A percentile compares a stretch with the other conserved stretches of the same genome.
phyloP scores from a whole-genome alignment of 2,797 vertebrate species.

The Phalloptychus januarius region DNA sequence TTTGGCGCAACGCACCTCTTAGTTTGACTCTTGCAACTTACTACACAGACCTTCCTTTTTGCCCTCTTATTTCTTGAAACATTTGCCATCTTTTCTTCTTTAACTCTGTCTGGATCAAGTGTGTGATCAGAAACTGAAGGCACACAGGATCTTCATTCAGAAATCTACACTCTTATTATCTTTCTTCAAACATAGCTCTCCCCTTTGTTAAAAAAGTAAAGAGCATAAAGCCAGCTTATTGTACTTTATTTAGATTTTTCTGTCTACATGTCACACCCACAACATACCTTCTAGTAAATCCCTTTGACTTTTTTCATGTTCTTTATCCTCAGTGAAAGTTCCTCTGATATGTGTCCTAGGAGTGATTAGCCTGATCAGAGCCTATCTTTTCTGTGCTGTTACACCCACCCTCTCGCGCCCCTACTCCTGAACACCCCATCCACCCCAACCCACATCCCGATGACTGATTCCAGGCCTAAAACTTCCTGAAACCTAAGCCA shows the following conservation, averaged over 20 bases:
- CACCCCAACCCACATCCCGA: slow-evolving; percentile 13
- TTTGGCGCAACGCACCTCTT: slow-evolving; percentile 71
- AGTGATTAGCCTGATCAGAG: slow-evolving; percentile 55
- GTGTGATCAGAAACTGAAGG: slow-evolving; percentile 71
- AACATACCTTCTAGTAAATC: slow-evolving; percentile 33
- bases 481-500: slow-evolving; percentile 75
- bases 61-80: slow-evolving; percentile 63
- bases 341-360: slow-evolving; percentile 27
- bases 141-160: slow-evolving; percentile 60
- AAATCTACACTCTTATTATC: slow-evolving; percentile 61
- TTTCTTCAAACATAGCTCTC: slow-evolving; percentile 48
- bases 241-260: slow-evolving; percentile 28
- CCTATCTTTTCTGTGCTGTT: slow-evolving; percentile 49
- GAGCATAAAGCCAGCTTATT: slow-evolving; percentile 19
- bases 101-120: slow-evolving; percentile 71
- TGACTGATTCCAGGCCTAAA: slow-evolving; percentile 72
- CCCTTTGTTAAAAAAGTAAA: slow-evolving; percentile 36
- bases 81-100: slow-evolving; percentile 77
- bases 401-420: slow-evolving; percentile 6
- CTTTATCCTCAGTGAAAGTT: slow-evolving; percentile 38
- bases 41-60: slow-evolving; percentile 54
- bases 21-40: slow-evolving; percentile 70
- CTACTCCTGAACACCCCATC: neutral
- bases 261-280: slow-evolving; percentile 10
- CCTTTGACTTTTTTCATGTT: slow-evolving; percentile 20